Base-by-base conservation (phyloP, 2,888 invertebrate genomes). In the Pandemis corylana region DNA sequence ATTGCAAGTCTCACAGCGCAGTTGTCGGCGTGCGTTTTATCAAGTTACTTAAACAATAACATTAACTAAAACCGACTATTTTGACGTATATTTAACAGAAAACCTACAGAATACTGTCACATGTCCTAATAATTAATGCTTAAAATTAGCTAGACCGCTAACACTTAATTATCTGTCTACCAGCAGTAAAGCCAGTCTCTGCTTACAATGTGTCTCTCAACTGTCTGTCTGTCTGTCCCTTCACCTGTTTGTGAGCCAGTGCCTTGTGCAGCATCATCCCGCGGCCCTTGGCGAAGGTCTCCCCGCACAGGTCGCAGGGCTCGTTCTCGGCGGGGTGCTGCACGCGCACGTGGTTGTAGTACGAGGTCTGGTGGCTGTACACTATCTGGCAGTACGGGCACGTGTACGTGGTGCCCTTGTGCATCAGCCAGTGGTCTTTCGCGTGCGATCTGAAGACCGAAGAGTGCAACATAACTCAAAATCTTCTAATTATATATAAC, bases 261-360 rank as follows among this genome's bases (percentile, higher is more conserved):
- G 44, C 44, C 20, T 64, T 44, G 20, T 64, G 64, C 64, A 44
- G 44, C 46, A 41, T 20, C 12, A 64, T 42, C 12, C 64, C 64
- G 20, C 44, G 1, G 20, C 13, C 20, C 42, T 46, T n/a, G 20
- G 41, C 42, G 20, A 64, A 64, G 12, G 44, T 64, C 46, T 46
- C 44, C 44, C 64, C 64, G 15, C 64, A 64, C 46, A 28, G 5
- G 64, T 64, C 64, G 46, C 64, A 64, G 12, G 64, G 46, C 44
- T 42, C 46, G 64, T 46, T 64, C 10, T 64, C 12, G 6, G 46
- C 44, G 6, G 64, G 44, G 13, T 64, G 64, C 44, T 46, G 20
- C 0, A 64, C 12, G 12, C 64, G 46, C 12, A 46, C 12, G 64
- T 64, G 64, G 64, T 64, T 64, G 20, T 46, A 64, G 46, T 46